Conservation (phyloP, 2,797 vertebrate species). For the Pangasius mekongensis region DNA sequence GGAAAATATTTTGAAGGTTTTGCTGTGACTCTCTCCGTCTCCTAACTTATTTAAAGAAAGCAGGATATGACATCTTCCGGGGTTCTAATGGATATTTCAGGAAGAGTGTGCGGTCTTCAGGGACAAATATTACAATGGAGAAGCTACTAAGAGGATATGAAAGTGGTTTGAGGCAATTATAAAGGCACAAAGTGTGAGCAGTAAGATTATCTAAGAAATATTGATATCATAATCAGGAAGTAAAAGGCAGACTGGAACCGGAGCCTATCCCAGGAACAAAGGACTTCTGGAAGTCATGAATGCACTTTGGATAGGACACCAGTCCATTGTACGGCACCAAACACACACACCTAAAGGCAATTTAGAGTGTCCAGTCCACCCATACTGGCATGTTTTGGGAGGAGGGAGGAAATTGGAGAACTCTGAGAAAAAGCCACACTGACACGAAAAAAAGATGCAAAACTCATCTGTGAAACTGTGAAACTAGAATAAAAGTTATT, state of each 20-base stretch:
- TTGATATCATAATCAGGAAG: not conserved
- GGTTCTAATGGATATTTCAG: not conserved
- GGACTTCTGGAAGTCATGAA: not conserved
- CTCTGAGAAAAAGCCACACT: not conserved
- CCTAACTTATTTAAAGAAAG: not conserved
- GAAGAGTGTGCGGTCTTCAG: not conserved
- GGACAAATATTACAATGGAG: not conserved
- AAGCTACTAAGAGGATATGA: not conserved
- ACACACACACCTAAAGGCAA: not conserved
- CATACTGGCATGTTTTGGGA: not conserved
- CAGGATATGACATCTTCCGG: not conserved
- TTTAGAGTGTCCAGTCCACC: not conserved
- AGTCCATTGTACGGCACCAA: not conserved
- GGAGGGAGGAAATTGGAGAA: too few relatives aligned
- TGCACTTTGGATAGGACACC: not conserved
- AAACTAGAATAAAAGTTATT: slow-evolving; percentile 39
- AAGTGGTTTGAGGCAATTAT: not conserved
- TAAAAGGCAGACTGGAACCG: not conserved
- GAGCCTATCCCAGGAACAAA: not conserved
- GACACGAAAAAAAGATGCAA: not conserved
- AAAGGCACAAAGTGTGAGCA: not conserved
- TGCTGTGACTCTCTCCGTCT: not conserved
- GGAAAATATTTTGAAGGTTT: not conserved
- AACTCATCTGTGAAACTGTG: not conserved
- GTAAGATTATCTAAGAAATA: not conserved